A percentile compares a stretch with the other conserved stretches of the same genome.
Conservation (phyloP, 2,113 vertebrate genomes). For the Arvicanthis niloticus region DNA sequence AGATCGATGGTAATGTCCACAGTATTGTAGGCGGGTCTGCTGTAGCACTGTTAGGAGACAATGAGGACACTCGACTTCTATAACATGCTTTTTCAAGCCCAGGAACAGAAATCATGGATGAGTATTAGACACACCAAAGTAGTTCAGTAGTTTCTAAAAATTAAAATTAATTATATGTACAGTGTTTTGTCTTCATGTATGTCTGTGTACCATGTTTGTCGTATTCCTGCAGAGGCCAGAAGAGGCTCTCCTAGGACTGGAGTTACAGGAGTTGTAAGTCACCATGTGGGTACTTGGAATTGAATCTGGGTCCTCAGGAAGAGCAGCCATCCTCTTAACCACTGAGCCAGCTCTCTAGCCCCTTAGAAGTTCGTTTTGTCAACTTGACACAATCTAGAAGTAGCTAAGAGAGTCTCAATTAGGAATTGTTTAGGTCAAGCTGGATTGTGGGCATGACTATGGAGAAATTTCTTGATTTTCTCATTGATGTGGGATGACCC, state of each 20-base stretch:
- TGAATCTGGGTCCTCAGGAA: not conserved
- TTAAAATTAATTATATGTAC: not conserved
- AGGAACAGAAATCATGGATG: not conserved
- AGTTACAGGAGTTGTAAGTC: not conserved
- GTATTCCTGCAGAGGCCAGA: not conserved
- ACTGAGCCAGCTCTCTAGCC: not conserved
- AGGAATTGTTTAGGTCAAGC: not conserved
- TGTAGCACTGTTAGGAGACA: not conserved
- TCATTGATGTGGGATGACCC: not conserved
- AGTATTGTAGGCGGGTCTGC: not conserved
- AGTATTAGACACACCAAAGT: slow-evolving; percentile 8
- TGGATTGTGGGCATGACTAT: not conserved
- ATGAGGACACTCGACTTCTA: not conserved
- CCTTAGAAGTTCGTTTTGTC: not conserved
- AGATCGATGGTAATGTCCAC: not conserved
- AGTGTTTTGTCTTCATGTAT: not conserved
- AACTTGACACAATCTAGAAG: not conserved
- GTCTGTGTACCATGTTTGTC: not conserved
- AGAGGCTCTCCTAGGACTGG: not conserved
- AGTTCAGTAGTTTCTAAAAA: not conserved
- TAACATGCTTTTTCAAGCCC: slow-evolving; percentile 44
- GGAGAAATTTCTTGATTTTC: not conserved
- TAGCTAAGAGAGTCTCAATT: not conserved
- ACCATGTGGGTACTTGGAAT: not conserved
- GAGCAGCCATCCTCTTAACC: not conserved